A percentile compares a stretch with the other conserved stretches of the same genome.
phyloP scores from a whole-genome alignment of 2,797 vertebrate species.

The Chromobotia macracanthus region DNA sequence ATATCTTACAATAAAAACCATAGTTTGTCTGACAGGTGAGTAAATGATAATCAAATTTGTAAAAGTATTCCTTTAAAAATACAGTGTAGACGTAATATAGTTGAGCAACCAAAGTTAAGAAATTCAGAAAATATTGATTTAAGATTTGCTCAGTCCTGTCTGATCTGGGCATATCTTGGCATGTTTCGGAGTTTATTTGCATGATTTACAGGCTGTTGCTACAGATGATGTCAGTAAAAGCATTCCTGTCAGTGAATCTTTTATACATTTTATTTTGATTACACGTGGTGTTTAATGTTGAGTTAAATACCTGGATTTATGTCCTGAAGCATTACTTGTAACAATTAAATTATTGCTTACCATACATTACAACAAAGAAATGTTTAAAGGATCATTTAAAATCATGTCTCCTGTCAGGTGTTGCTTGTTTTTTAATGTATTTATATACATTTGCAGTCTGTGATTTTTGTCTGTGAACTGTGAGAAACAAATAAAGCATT shows the following conservation, averaged over 20 bases:
- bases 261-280: background rate
- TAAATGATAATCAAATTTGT: too few relatives aligned
- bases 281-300: background rate
- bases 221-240: background rate
- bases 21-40: too few relatives aligned
- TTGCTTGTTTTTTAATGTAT: too few relatives aligned
- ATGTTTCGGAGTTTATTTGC: background rate
- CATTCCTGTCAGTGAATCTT: background rate
- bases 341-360: background rate
- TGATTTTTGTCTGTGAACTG: background rate
- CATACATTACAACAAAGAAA: background rate
- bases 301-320: slow-evolving; percentile 13
- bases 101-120: too few relatives aligned
- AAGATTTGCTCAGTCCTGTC: slow-evolving; percentile 3
- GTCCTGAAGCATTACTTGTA: background rate
- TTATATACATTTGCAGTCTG: background rate
- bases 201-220: background rate
- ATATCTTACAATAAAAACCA: too few relatives aligned
- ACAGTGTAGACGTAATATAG: too few relatives aligned
- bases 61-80: too few relatives aligned
- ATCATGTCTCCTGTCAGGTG: background rate
- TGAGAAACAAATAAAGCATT: background rate
- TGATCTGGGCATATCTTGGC: slow-evolving; percentile 4
- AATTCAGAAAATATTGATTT: too few relatives aligned
- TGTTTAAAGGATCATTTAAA: background rate